Evolutionary conservation across 2,797 vertebrate species (phyloP).

Genomic region (Danio tinwini): DNA sequence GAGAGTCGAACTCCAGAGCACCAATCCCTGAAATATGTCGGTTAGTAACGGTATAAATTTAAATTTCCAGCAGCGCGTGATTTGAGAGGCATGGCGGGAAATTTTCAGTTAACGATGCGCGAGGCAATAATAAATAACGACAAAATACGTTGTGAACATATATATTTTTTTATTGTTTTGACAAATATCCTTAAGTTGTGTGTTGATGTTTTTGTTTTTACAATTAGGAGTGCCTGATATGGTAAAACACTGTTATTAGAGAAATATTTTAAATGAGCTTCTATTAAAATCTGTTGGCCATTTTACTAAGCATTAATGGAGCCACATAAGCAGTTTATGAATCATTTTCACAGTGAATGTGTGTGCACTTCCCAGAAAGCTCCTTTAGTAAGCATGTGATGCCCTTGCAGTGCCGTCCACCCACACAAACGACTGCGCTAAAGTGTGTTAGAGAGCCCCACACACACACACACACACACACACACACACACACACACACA

Average conservation of each 20-base stretch:
- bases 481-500: slow-evolving; percentile 41
- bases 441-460: slow-evolving; percentile 35
- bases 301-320: slow-evolving; percentile 21
- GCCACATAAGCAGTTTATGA: slow-evolving; percentile 27
- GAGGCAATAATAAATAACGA: background rate
- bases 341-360: slow-evolving; percentile 38
- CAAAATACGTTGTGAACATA: background rate
- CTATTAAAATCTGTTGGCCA: background rate
- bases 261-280: background rate
- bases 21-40: background rate
- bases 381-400: slow-evolving; percentile 67
- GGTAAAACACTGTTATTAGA: background rate
- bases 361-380: slow-evolving; percentile 65
- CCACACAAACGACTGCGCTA: slow-evolving; percentile 44
- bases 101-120: background rate
- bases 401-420: slow-evolving; percentile 79
- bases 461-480: slow-evolving; percentile 41
- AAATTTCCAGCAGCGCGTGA: background rate
- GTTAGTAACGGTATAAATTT: background rate
- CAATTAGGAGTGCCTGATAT: background rate
- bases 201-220: background rate
- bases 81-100: background rate
- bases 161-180: background rate
- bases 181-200: background rate
- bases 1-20: background rate